Conservation (phyloP, 2,888 invertebrate genomes). For the Bellardia bayeri region DNA sequence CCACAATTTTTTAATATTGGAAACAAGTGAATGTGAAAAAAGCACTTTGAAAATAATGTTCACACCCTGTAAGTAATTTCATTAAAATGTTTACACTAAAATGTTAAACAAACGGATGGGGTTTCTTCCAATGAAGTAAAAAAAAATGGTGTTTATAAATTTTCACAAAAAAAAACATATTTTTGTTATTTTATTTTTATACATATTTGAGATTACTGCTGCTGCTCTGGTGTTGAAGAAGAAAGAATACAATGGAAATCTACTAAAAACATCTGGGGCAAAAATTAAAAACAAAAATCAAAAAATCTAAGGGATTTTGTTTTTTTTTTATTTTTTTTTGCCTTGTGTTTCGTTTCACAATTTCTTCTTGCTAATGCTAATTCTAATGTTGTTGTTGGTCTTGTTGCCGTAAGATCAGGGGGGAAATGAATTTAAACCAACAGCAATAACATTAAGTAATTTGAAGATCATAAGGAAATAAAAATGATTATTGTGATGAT, state of each 20-base stretch:
- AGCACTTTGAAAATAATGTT: conserved; percentile 41
- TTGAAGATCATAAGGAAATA: conserved; percentile 11
- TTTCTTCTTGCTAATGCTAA: not conserved
- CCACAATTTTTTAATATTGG: no score
- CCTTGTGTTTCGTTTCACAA: conserved; percentile 29
- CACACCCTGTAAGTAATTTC: conserved; percentile 66
- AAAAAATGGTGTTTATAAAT: conserved; percentile 56
- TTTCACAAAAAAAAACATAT: conserved; percentile 32
- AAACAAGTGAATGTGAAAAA: conserved; percentile 12
- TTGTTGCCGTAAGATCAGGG: conserved; percentile 18
- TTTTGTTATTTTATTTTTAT: conserved; percentile 39
- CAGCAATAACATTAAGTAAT: not conserved
- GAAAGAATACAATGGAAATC: conserved; percentile 61
- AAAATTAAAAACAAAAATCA: conserved; percentile 46
- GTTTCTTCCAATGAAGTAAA: conserved; percentile 32
- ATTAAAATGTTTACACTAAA: conserved; percentile 57
- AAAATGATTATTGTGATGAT: conserved; percentile 5
- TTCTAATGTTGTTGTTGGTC: not conserved
- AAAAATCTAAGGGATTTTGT: conserved; percentile 47
- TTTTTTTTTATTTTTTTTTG: not conserved
- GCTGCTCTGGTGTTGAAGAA: not conserved
- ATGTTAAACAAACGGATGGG: conserved; percentile 59
- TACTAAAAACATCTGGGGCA: conserved; percentile 68
- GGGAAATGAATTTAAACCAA: conserved; percentile 17
- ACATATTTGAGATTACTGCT: conserved; percentile 42